phyloP scores from a whole-genome alignment of 1,140 invertebrate genomes.

The Spodoptera frugiperda region DNA sequence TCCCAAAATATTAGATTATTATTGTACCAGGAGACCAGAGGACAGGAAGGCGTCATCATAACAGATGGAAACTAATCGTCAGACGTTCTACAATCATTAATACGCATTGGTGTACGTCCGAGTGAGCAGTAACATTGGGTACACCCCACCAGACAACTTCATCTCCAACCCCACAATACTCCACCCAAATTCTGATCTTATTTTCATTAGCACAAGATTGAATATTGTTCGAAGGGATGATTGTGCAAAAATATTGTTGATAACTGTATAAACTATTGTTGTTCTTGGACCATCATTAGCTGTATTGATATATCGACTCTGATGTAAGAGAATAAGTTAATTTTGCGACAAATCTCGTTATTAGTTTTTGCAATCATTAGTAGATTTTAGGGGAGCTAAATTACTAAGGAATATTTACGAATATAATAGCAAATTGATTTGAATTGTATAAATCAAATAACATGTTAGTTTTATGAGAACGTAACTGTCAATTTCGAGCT shows the following conservation, averaged over 20 bases:
- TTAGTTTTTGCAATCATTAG: slow-evolving; percentile 26
- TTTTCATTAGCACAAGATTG: not conserved
- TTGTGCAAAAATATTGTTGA: slow-evolving; percentile 17
- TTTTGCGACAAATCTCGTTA: slow-evolving; percentile 34
- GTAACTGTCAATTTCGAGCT: slow-evolving; percentile 1
- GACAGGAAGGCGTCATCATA: slow-evolving; percentile 56
- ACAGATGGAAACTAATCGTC: slow-evolving; percentile 69
- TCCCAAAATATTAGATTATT: slow-evolving; percentile 51
- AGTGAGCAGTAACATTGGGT: slow-evolving; percentile 59
- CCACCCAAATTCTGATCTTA: slow-evolving; percentile 6
- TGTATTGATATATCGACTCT: slow-evolving; percentile 64
- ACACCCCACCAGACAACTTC: slow-evolving; percentile 29
- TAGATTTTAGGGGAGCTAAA: slow-evolving; percentile 10
- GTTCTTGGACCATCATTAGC: slow-evolving; percentile 63
- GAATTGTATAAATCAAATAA: not conserved
- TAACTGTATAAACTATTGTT: slow-evolving; percentile 42
- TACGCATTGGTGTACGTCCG: slow-evolving; percentile 65
- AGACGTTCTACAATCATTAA: slow-evolving; percentile 66
- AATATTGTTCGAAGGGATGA: not conserved
- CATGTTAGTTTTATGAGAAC: not conserved
- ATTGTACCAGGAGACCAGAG: slow-evolving; percentile 49
- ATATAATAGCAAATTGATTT: not conserved
- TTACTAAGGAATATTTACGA: not conserved
- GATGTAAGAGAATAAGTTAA: slow-evolving; percentile 48
- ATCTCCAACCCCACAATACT: not conserved